phyloP scores from a whole-genome alignment of 1,140 invertebrate species.

The Pseudomyrmex cubaensis region DNA sequence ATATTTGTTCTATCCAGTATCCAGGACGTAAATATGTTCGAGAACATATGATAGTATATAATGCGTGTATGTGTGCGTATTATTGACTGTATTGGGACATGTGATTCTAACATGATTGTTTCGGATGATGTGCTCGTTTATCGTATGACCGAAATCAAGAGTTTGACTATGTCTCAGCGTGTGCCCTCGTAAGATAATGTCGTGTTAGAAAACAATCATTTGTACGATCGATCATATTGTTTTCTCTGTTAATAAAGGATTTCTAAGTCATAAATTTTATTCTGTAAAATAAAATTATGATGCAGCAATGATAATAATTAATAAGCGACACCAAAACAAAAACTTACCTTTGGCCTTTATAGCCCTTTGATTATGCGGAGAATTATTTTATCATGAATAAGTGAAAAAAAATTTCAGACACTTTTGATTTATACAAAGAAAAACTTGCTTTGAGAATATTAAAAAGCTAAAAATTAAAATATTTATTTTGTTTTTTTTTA shows the following conservation, averaged over 20 bases:
- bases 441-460: no score
- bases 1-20: neutral
- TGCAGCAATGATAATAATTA: no score
- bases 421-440: no score
- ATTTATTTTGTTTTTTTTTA: no score
- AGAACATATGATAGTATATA: conserved; percentile 30
- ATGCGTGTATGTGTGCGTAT: conserved; percentile 39
- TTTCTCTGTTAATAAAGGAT: conserved; percentile 78
- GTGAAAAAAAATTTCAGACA: no score
- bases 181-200: conserved; percentile 61
- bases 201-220: conserved; percentile 63
- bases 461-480: no score
- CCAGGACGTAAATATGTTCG: conserved; percentile 30
- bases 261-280: conserved; percentile 77
- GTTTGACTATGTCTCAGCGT: conserved; percentile 15
- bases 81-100: conserved; percentile 28
- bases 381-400: no score
- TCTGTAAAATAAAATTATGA: no score
- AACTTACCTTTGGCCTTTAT: no score
- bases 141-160: conserved; percentile 18
- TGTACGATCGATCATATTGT: conserved; percentile 76
- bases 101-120: conserved; percentile 53
- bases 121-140: neutral
- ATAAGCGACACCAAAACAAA: no score
- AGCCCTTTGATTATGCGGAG: no score